Evolutionary conservation across 2,113 vertebrate genomes (phyloP), one percentile per base, ranked within the genome.

Genomic region (Aythya baeri): DNA sequence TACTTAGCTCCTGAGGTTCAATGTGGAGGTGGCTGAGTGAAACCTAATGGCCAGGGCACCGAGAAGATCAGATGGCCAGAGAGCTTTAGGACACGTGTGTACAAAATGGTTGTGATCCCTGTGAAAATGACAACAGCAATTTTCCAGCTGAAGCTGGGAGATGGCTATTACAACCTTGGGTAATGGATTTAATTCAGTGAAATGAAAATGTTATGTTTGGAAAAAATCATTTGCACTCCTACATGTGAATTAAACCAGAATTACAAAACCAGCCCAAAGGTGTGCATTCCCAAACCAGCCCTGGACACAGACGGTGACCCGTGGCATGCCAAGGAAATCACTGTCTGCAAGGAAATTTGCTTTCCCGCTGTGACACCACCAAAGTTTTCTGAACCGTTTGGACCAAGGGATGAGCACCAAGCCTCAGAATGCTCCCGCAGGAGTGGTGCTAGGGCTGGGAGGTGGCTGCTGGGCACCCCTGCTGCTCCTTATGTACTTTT

Each of bases 261-360:
- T 21, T 44, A 49, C 3, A 26, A 50, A 87, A 16, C 65, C 41
- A 4, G 2, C 7, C 55, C 11, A 29, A n/a, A 70, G 16, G 1
- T 2, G 11, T 1, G 36, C 20, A 38, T 13, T 41, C 68, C 26
- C 43, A 25, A 44, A 43, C 3, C 25, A 71, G 49, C 41, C 18
- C n/a, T 7, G 7, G 4, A 59, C 68, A 12, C 27, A 26, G 29
- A 23, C 41, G 34, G 22, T 1, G 1, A 13, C 17, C 13, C 2
- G 0, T 0, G 5, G 17, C 43, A 31, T 2, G 25, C 17, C 17
- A 9, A 6, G 17, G 38, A 14, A 26, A 41, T 15, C 50, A 32
- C 23, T 32, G 3, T 49, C 38, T 61, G 29, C 17, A 7, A 0
- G 26, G 36, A 66, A 43, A 77, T 77, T 27, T 0, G 3, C 17